phyloP scores from a whole-genome alignment of 35 echinoderm and acorn worm genomes.

The Nesometra sesokonis region DNA sequence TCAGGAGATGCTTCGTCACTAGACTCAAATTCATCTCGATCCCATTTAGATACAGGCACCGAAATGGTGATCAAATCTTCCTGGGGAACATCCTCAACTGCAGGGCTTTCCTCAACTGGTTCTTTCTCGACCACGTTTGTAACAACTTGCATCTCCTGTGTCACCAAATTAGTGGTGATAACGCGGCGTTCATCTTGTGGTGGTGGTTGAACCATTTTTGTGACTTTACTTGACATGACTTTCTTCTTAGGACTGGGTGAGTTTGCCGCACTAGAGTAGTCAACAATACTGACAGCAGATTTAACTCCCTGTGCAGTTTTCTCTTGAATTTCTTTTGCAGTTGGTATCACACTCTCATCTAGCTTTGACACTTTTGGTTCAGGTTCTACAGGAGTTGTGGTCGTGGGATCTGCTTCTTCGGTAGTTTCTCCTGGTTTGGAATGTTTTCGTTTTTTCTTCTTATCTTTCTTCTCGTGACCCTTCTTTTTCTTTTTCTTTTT shows the following conservation, averaged over 20 bases:
- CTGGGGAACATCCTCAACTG: not conserved
- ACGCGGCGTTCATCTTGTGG: not conserved
- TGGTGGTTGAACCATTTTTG: not conserved
- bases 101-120: not conserved
- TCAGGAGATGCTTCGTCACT: not conserved
- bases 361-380: not conserved
- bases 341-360: not conserved
- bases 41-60: slow-evolving; percentile 21
- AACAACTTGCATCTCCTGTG: not conserved
- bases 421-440: not conserved
- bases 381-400: not conserved
- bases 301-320: not conserved
- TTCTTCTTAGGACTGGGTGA: not conserved
- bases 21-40: slow-evolving; percentile 25
- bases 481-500: slow-evolving; percentile 18
- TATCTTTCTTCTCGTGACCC: slow-evolving; percentile 6
- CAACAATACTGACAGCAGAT: not conserved
- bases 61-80: slow-evolving; percentile 21
- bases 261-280: not conserved
- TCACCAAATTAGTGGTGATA: not conserved
- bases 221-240: not conserved
- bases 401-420: not conserved
- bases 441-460: slow-evolving; percentile 22
- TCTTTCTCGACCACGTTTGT: not conserved
- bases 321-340: slow-evolving; percentile 7